phyloP scores from a whole-genome alignment of 2,113 vertebrate genomes.

The Mesembrinibis cayennensis region DNA sequence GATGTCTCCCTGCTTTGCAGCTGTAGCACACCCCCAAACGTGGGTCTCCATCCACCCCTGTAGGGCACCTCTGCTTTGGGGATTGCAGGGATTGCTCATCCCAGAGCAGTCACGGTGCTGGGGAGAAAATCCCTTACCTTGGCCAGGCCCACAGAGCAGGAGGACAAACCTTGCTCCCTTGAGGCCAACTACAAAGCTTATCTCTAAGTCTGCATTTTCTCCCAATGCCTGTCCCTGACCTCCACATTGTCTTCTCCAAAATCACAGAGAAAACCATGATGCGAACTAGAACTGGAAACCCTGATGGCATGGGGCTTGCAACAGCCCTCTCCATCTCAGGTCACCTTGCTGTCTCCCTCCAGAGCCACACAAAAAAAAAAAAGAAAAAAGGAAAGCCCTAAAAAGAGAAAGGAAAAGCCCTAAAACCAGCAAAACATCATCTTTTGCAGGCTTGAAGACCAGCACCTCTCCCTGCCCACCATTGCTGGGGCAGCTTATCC shows the following conservation, averaged over 20 bases:
- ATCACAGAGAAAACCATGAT: neutral
- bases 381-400: too few relatives aligned
- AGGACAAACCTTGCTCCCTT: neutral
- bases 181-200: neutral
- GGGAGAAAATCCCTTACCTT: neutral
- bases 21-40: neutral
- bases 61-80: neutral
- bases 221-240: neutral
- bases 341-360: neutral
- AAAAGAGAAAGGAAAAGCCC: neutral
- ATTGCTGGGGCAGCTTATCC: neutral
- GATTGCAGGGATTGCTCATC: neutral
- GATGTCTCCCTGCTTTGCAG: neutral
- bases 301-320: neutral
- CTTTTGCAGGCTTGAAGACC: neutral
- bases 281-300: neutral
- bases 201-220: neutral
- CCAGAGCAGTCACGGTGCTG: accelerated
- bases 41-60: neutral
- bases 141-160: neutral
- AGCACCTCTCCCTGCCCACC: neutral
- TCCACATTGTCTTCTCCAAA: neutral
- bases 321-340: neutral
- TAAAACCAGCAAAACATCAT: neutral
- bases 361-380: neutral